Conservation (phyloP, 2,888 invertebrate genomes). For the Antitype chi region DNA sequence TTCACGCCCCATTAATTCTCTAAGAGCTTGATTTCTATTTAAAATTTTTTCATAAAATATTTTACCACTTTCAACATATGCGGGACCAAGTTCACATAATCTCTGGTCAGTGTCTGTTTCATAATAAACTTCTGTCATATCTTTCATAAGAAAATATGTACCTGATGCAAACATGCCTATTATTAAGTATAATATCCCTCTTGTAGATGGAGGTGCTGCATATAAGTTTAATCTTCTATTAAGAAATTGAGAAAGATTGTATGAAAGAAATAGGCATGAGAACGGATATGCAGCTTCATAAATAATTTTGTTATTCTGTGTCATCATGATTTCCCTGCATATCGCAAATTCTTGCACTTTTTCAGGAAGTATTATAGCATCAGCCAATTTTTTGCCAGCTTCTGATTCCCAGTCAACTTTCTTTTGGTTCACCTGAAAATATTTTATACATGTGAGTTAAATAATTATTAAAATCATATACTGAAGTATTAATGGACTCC, state of each 20-base stretch:
- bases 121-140: slow-evolving; percentile 91
- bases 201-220: slow-evolving; percentile 85
- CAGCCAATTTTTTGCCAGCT: slow-evolving; percentile 91
- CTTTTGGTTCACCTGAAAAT: slow-evolving; percentile 91
- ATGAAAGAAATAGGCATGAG: slow-evolving; percentile 86
- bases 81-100: slow-evolving; percentile 90
- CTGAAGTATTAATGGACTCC: too few species aligned
- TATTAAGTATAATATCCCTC: slow-evolving; percentile 88
- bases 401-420: slow-evolving; percentile 92
- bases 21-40: slow-evolving; percentile 93
- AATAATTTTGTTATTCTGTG: slow-evolving; percentile 90
- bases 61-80: slow-evolving; percentile 93
- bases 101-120: slow-evolving; percentile 92
- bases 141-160: slow-evolving; percentile 92
- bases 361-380: slow-evolving; percentile 93
- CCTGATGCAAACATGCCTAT: slow-evolving; percentile 90
- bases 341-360: slow-evolving; percentile 95
- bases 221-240: slow-evolving; percentile 91
- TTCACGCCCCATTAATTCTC: slow-evolving; percentile 91
- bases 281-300: slow-evolving; percentile 90
- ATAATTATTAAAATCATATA: background rate
- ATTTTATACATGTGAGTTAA: slow-evolving; percentile 4
- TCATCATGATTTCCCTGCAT: slow-evolving; percentile 93
- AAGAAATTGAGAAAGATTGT: slow-evolving; percentile 87
- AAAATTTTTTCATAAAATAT: slow-evolving; percentile 94